Evolutionary conservation across 1,140 invertebrate genomes (phyloP), one percentile per base, ranked within the genome.

Genomic region (Apis dorsata): DNA sequence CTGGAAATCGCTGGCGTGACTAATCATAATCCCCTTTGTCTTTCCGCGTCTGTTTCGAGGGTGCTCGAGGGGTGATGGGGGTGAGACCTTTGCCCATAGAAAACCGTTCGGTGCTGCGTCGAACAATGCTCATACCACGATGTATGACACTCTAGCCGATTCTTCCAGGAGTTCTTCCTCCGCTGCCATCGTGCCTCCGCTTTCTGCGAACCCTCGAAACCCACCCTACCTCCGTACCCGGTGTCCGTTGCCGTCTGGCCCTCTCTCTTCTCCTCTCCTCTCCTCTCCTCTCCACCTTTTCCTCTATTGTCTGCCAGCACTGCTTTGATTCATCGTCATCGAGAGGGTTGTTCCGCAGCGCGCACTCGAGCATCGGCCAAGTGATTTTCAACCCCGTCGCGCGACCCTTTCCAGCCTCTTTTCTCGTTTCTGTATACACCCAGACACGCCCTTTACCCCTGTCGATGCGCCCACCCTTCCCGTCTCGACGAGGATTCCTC

Each of bases 321-420:
- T 88, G 84, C 90, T 91, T 91, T 92, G 91, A 90, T 92, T 92
- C 91, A 91, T 88, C 87, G 87, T 89, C 89, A 92, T 93, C 90
- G 89, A 91, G 90, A 91, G 89, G 86, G 84, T 87, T 81, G 80
- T 82, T 69, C 74, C 80, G 80, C 72, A 62, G 66, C n/a, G 84
- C 85, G 84, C 85, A 89, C 91, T 92, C 81, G 79, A 91, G 78
- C 60, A 77, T 65, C 83, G 85, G 85, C 78, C 81, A 87, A 92
- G 88, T 91, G 90, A 92, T 91, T 91, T 91, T 92, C 72, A 90
- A 89, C 85, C 85, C 82, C 62, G 77, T 87, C 76, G 77, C 80
- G 57, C 72, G 57, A 80, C 71, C 88, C 76, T 83, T 84, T 78
- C 70, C 81, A 74, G 63, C 76, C 70, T 81, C 86, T 88, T 85